phyloP scores from a whole-genome alignment of 2,888 invertebrate genomes.

The Lepeophtheirus nordmannii region DNA sequence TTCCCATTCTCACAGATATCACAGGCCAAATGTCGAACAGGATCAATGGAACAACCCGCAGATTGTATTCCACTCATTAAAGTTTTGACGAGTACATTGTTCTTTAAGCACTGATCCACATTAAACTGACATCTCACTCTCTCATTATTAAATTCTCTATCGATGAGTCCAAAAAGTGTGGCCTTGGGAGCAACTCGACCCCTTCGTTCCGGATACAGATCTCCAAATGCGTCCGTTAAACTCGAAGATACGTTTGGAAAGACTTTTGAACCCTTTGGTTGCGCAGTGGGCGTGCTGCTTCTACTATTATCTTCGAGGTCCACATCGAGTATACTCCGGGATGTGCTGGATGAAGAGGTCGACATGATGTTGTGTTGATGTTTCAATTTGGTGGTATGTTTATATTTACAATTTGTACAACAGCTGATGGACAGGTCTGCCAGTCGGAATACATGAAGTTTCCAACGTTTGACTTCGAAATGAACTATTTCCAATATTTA shows the following conservation, averaged over 20 bases:
- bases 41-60: conserved; percentile 1
- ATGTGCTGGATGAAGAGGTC: not conserved
- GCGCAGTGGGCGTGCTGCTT: not conserved
- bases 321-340: not conserved
- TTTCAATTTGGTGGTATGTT: not conserved
- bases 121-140: conserved; percentile 64
- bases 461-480: no score
- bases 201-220: conserved; percentile 65
- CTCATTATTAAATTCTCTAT: conserved; percentile 43
- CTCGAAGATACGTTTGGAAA: conserved; percentile 1
- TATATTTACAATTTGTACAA: not conserved
- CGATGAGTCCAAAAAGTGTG: conserved; percentile 50
- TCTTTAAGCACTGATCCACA: conserved; percentile 55
- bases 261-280: not conserved
- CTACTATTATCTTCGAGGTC: not conserved
- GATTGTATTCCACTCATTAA: conserved; percentile 27
- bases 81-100: conserved; percentile 60
- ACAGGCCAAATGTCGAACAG: conserved; percentile 1
- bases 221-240: conserved; percentile 13
- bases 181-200: conserved; percentile 43
- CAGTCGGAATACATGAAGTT: no score
- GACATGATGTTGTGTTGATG: not conserved
- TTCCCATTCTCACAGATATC: not conserved
- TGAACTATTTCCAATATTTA: no score
- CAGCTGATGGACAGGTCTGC: not conserved